Percentiles rank a stretch among this genome's conserved stretches.
Conservation (phyloP, 1,140 invertebrate species). For the Aphidius gifuensis region DNA sequence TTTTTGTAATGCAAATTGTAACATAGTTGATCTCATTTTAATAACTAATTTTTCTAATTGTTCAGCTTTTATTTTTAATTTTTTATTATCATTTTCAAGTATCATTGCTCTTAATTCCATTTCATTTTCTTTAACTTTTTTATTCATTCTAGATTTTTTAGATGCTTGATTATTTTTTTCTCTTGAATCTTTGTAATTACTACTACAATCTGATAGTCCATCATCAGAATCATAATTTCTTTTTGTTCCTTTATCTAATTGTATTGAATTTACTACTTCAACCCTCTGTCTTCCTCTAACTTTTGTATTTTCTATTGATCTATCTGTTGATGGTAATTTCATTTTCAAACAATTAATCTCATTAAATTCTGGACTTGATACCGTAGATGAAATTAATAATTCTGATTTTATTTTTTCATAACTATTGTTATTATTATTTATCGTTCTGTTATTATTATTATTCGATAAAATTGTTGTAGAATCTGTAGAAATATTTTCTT, state of each 20-base stretch:
- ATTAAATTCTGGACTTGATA: neutral
- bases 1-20: slow-evolving; percentile 46
- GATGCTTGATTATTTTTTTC: slow-evolving; percentile 77
- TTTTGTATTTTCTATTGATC: slow-evolving; percentile 8
- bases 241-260: slow-evolving; percentile 23
- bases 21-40: slow-evolving; percentile 49
- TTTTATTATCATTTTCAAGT: slow-evolving; percentile 51
- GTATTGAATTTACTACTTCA: neutral
- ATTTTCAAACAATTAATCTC: neutral
- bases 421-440: neutral
- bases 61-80: slow-evolving; percentile 53
- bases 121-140: slow-evolving; percentile 64
- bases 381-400: slow-evolving; percentile 1
- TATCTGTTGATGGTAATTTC: slow-evolving; percentile 20
- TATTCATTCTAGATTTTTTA: slow-evolving; percentile 66
- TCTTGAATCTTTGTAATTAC: slow-evolving; percentile 61
- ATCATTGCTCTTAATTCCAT: slow-evolving; percentile 41
- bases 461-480: slow-evolving; percentile 20
- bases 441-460: neutral
- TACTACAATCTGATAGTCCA: slow-evolving; percentile 36
- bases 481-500: slow-evolving; percentile 35
- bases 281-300: slow-evolving; percentile 1
- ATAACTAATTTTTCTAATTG: slow-evolving; percentile 54
- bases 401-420: neutral
- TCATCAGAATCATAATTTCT: slow-evolving; percentile 41